Percentiles rank a stretch among this genome's conserved stretches.
phyloP scores from a whole-genome alignment of 2,113 vertebrate species.

The Bettongia penicillata region DNA sequence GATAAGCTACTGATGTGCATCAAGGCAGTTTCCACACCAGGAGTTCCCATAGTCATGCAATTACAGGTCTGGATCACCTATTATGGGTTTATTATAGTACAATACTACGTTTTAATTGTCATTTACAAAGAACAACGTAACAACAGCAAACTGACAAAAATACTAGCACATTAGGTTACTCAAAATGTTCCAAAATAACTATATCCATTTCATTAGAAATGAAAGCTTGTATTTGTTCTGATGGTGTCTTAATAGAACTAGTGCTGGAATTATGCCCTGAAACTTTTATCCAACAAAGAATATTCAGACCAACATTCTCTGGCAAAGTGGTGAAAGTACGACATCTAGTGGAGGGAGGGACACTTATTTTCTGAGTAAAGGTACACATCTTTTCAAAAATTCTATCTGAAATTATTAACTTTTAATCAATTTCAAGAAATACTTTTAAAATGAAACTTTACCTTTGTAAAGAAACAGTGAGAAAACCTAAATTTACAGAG shows the following conservation, averaged over 20 bases:
- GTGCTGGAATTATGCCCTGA: neutral
- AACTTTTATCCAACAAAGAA: conserved; percentile 27
- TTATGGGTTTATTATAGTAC: neutral
- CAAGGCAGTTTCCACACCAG: neutral
- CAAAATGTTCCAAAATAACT: neutral
- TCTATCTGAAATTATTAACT: neutral
- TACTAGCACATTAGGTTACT: neutral
- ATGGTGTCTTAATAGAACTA: neutral
- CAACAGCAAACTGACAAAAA: neutral
- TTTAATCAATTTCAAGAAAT: neutral
- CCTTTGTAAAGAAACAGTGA: neutral
- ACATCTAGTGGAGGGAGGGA: conserved; percentile 73
- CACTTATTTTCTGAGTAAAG: conserved; percentile 37
- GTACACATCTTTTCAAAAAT: neutral
- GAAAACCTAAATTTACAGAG: neutral
- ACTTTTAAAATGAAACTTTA: neutral
- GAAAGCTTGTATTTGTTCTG: neutral
- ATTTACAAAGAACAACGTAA: neutral
- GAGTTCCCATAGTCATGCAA: neutral
- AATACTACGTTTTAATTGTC: neutral
- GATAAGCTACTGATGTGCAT: neutral
- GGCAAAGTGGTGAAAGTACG: conserved; percentile 47
- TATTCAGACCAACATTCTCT: neutral
- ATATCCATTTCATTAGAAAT: neutral
- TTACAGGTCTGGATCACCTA: neutral